phyloP scores from a whole-genome alignment of 2,797 vertebrate species.

The Amblyopsis hoosieri region DNA sequence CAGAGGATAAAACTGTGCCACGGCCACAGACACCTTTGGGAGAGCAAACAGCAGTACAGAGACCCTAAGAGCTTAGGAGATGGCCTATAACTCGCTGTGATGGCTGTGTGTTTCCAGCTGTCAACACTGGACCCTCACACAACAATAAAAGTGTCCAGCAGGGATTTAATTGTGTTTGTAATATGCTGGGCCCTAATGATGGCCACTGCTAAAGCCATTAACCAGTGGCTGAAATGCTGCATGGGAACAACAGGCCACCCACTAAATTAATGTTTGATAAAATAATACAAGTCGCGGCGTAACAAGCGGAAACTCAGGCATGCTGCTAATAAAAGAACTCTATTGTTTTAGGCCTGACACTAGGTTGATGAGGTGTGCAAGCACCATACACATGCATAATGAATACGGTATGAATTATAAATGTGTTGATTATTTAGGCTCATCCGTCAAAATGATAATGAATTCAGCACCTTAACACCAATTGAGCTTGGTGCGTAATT shows the following conservation, averaged over 20 bases:
- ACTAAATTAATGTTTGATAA: constrained; percentile 98
- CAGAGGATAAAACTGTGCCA: constrained; percentile 64
- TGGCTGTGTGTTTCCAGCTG: constrained; percentile 84
- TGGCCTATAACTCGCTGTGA: constrained; percentile 81
- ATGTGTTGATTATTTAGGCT: constrained; percentile 99
- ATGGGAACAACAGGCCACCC: constrained; percentile 81
- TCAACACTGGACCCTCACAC: constrained; percentile 83
- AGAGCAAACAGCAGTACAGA: constrained; percentile 54
- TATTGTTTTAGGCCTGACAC: constrained; percentile 97
- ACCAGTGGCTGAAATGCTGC: constrained; percentile 85
- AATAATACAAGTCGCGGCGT: constrained; percentile 98
- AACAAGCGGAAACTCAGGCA: constrained; percentile 97
- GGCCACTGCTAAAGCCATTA: constrained; percentile 92
- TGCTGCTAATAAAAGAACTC: constrained; percentile 92
- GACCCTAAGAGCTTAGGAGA: constrained; percentile 56
- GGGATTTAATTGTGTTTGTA: constrained; percentile 98
- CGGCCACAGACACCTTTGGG: constrained; percentile 60
- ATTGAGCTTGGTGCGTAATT: constrained; percentile 96
- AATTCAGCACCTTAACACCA: constrained; percentile 98
- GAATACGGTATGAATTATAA: constrained; percentile 99
- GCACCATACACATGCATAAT: constrained; percentile 99
- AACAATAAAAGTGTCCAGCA: constrained; percentile 90
- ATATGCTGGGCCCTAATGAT: constrained; percentile 93
- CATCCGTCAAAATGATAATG: constrained; percentile 99
- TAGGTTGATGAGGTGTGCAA: constrained; percentile 98